These are phyloP conservation scores for Adela reaumurella DNA, from an alignment of 2,888 invertebrate genomes.

Conservation along the genomic window DNA sequence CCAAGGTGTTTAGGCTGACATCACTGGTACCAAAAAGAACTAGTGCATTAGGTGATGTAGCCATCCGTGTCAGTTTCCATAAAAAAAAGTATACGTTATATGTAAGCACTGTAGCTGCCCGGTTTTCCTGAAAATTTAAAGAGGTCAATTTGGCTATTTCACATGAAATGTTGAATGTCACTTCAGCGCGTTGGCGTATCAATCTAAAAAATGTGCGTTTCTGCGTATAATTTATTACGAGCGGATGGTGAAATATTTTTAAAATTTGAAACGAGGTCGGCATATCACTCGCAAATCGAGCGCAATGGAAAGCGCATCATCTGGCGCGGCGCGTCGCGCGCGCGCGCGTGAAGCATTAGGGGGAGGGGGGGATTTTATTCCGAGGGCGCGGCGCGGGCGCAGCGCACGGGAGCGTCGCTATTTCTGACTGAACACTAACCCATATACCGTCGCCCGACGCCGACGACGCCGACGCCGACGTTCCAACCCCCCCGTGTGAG, in stretches of 20 bases:
- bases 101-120: no score
- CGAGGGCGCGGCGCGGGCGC: background rate
- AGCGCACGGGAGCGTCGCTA: background rate
- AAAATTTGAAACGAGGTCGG: background rate
- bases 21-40: no score
- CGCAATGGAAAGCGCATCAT: constrained; percentile 6
- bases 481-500: background rate
- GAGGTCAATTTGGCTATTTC: no score
- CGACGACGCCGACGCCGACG: background rate
- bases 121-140: no score
- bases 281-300: background rate
- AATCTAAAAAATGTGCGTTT: no score
- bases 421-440: background rate
- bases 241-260: background rate
- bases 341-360: background rate
- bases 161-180: no score
- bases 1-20: no score
- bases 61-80: no score
- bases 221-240: no score
- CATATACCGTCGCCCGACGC: background rate
- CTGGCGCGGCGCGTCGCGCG: background rate
- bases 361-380: background rate
- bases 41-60: no score
- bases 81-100: no score
- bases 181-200: no score